A percentile compares a stretch with the other conserved stretches of the same genome.
These are phyloP conservation scores for Eolophus roseicapilla DNA, from an alignment of 2,113 vertebrate species.

Conservation along the genomic window DNA sequence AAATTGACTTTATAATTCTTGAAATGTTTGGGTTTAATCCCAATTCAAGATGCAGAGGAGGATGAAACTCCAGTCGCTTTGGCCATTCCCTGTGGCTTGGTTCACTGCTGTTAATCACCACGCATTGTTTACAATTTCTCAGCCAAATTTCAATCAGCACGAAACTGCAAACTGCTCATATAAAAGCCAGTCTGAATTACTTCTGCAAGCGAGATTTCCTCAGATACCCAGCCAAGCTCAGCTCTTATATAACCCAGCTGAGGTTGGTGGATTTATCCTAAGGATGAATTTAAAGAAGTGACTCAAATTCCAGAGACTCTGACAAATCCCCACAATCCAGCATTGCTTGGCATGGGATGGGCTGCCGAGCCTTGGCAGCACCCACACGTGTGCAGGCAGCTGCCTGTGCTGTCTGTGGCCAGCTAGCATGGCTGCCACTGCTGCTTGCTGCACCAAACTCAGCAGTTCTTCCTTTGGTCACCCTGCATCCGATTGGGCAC, in stretches of 20 bases:
- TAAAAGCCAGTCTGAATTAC: conserved; percentile 18
- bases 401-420: not conserved
- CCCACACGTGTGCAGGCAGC: accelerated
- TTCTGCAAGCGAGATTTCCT: conserved; percentile 11
- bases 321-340: not conserved
- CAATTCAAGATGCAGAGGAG: not conserved
- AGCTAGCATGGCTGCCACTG: accelerated
- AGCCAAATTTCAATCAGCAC: conserved; percentile 48
- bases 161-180: conserved; percentile 36
- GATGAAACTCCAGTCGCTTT: not conserved
- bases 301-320: not conserved
- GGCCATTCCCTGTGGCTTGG: not conserved
- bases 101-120: conserved; percentile 17
- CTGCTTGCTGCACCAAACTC: not conserved
- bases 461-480: not conserved
- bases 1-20: not conserved
- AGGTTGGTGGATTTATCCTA: not conserved
- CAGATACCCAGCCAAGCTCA: conserved; percentile 6
- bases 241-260: not conserved
- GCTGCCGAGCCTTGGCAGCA: not conserved
- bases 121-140: conserved; percentile 28
- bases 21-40: not conserved
- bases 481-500: accelerated
- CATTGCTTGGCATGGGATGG: accelerated
- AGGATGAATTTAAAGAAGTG: conserved; percentile 12